Evolutionary conservation across 2,113 vertebrate species (phyloP).

Genomic region (Turnix velox): DNA sequence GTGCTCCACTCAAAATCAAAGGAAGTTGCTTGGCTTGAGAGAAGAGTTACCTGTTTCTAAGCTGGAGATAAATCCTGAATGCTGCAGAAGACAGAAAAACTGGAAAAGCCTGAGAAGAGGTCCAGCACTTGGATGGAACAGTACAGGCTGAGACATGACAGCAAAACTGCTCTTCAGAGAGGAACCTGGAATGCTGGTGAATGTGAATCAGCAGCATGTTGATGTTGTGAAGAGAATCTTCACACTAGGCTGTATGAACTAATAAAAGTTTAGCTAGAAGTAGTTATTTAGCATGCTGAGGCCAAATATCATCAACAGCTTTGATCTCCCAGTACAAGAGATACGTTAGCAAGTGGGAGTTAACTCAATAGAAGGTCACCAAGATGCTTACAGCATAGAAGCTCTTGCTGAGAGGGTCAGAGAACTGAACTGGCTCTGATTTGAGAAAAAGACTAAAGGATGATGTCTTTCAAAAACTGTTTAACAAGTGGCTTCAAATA

Average conservation of each 20-base stretch:
- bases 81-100: neutral
- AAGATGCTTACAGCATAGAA: neutral
- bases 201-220: neutral
- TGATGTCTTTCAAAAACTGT: neutral
- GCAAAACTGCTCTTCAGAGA: neutral
- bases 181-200: neutral
- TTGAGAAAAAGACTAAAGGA: neutral
- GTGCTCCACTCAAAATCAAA: neutral
- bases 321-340: neutral
- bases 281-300: neutral
- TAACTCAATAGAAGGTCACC: rapidly evolving
- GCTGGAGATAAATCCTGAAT: neutral
- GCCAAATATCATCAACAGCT: neutral
- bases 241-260: neutral
- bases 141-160: neutral
- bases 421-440: neutral
- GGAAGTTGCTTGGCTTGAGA: neutral
- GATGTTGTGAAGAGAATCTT: neutral
- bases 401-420: neutral
- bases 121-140: neutral
- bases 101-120: neutral
- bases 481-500: neutral
- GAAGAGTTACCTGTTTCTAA: neutral
- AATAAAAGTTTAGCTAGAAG: neutral
- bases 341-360: neutral